Evolutionary conservation across 2,797 vertebrate genomes (phyloP).

Genomic region (Crenuchus spilurus): DNA sequence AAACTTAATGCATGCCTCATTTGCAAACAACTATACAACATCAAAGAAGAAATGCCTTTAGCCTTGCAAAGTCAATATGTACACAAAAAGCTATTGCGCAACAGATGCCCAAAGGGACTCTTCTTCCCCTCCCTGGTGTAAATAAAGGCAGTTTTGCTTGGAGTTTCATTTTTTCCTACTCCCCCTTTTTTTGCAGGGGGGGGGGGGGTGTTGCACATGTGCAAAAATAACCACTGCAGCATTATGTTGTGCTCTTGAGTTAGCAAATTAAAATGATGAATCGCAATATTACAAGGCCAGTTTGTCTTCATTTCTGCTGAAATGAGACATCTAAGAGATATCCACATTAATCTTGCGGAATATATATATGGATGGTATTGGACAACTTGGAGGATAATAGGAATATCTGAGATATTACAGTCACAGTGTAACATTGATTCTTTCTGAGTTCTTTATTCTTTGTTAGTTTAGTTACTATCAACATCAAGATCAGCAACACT

Average conservation of each 20-base stretch:
- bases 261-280: conserved; percentile 54
- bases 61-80: not conserved
- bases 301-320: conserved; percentile 49
- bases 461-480: conserved; percentile 3
- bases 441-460: not conserved
- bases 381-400: conserved; percentile 1
- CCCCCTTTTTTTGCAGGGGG: not conserved
- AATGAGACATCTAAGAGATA: conserved; percentile 43
- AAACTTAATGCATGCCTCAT: conserved; percentile 6
- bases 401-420: conserved; percentile 2
- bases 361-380: conserved; percentile 12
- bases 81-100: conserved; percentile 6
- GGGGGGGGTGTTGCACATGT: conserved; percentile 28
- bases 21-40: conserved; percentile 21
- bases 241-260: conserved; percentile 36
- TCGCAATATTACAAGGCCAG: conserved; percentile 30
- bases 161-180: not conserved
- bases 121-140: conserved; percentile 14
- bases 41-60: conserved; percentile 1
- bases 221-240: conserved; percentile 41
- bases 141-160: conserved; percentile 25
- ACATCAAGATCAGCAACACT: too few relatives aligned
- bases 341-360: conserved; percentile 40
- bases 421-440: not conserved
- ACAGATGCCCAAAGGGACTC: conserved; percentile 29